Base-by-base conservation (phyloP, 2,888 invertebrate genomes). In the Busseola fusca region DNA sequence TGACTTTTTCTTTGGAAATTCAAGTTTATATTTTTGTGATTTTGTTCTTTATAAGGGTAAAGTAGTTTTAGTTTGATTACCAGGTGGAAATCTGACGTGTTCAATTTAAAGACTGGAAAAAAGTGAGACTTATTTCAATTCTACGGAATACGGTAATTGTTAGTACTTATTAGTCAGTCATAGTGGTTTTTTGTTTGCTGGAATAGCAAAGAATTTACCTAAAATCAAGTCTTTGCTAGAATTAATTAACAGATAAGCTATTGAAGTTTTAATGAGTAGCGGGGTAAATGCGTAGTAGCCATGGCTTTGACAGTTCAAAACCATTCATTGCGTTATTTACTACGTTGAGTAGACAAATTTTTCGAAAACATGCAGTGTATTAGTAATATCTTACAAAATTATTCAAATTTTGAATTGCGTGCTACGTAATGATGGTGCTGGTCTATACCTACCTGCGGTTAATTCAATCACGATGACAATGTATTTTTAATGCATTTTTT, bases 1-100 rank as follows among this genome's bases (percentile, higher is more conserved):
- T 14, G 57, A 16, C 21, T 34, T 64, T 72, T 78, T 63, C 25
- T n/a, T 25, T 56, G 14, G 0, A 54, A 58, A 52, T 48, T 57
- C 2, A 25, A 7, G 10, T 27, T 27, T n/a, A n/a, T 12, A 21
- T 40, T 37, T 27, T 14, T 34, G 18, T 7, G 1, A 12, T 60
- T 56, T 27, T 30, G 4, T 59, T 54, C 16, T n/a, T 18, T 58
- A n/a, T 12, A 48, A 9, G 34, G 25, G 16, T 27, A 45, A 10
- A 16, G 2, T 1, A 30, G 48, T 50, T 57, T 21, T 0, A 5
- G 14, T 25, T 52, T 59, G 10, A 45, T 73, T 45, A 54, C n/a
- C 18, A 21, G 37, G 14, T 37, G 73, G 12, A 21, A 40, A 18
- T 16, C 16, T 50, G 48, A 72, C 64, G 64, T 57, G 18, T 48